phyloP scores from a whole-genome alignment of 2,113 vertebrate species.

The Morphnarchus princeps region DNA sequence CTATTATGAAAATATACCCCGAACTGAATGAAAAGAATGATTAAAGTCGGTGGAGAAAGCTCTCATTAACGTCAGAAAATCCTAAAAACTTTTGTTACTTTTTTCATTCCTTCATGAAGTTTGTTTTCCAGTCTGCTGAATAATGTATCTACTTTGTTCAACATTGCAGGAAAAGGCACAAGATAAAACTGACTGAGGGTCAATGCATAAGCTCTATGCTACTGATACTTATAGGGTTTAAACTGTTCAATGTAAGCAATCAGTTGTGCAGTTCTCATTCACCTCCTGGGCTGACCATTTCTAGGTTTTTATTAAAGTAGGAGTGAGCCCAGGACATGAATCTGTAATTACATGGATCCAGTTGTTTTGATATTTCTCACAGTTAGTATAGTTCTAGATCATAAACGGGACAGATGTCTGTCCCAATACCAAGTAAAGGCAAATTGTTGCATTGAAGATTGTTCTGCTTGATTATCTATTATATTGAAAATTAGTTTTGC shows the following conservation, averaged over 20 bases:
- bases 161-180: not conserved
- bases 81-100: not conserved
- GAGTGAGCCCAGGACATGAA: not conserved
- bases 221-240: not conserved
- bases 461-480: not conserved
- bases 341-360: not conserved
- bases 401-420: not conserved
- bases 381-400: not conserved
- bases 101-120: not conserved
- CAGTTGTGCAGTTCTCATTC: not conserved
- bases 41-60: not conserved
- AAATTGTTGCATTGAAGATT: not conserved
- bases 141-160: not conserved
- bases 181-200: not conserved
- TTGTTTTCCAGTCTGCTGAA: not conserved
- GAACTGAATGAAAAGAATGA: not conserved
- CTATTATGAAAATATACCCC: not conserved
- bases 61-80: slow-evolving; percentile 12
- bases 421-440: not conserved
- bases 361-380: not conserved
- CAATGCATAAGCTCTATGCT: not conserved
- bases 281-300: not conserved
- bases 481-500: not conserved
- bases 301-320: not conserved
- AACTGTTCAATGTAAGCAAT: not conserved